A percentile compares a stretch with the other conserved stretches of the same genome.
Conservation (phyloP, 2,113 vertebrate genomes). For the Morone chrysops region DNA sequence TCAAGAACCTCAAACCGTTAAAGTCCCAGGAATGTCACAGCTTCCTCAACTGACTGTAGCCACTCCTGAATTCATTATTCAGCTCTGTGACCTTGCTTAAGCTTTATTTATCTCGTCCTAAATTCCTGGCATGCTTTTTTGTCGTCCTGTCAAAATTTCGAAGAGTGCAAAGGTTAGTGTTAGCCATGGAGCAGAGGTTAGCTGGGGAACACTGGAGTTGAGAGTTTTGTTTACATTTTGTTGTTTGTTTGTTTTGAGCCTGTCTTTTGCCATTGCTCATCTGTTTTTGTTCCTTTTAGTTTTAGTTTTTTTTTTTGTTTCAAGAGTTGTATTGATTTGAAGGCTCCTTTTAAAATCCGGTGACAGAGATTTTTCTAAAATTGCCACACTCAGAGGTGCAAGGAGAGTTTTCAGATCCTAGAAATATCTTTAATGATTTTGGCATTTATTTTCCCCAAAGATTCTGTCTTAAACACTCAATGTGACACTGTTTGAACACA, state of each 20-base stretch:
- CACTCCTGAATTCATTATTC: not conserved
- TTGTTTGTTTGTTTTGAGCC: too few species aligned
- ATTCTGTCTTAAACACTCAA: not conserved
- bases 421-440: not conserved
- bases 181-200: not conserved
- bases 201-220: not conserved
- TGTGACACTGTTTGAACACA: not conserved
- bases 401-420: not conserved
- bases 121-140: not conserved
- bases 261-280: not conserved
- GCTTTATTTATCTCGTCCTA: not conserved
- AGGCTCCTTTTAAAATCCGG: not conserved
- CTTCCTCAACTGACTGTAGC: not conserved
- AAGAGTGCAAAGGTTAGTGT: too few species aligned
- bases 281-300: not conserved
- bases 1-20: not conserved
- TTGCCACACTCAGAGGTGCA: not conserved
- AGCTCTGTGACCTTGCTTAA: not conserved
- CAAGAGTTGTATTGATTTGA: not conserved
- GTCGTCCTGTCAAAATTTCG: not conserved
- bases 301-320: too few species aligned
- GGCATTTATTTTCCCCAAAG: not conserved
- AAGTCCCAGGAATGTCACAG: not conserved
- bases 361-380: not conserved
- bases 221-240: too few species aligned